Base-by-base conservation (phyloP, 1,140 invertebrate species). In the Bombus consobrinus region DNA sequence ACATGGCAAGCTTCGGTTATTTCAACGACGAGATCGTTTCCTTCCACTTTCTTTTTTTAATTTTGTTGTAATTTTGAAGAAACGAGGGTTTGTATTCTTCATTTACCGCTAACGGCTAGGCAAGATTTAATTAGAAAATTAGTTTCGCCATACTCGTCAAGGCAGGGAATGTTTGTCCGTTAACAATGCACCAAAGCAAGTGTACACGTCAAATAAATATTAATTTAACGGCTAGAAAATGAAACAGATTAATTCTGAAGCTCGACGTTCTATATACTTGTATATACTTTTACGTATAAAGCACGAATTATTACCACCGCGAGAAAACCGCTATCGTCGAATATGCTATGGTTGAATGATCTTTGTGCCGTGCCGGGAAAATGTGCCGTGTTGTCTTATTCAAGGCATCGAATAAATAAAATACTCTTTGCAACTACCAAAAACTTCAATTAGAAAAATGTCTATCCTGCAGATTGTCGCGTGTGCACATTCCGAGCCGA, bases 161-260 rank as follows among this genome's bases (percentile, higher is more conserved):
- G 32, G 13, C 22, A 13, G 18, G 47, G 47, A 32, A 71, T 78
- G 77, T 69, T 53, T 37, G 43, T 22, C 1, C 81, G 64, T 77
- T 69, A 78, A 83, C 68, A 78, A 78, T 78, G 47, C 43, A 43
- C 69, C 47, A 43, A 78, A 71, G 34, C 75, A 34, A 53, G 47
- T 34, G 75, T 69, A 72, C 10, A 8, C 53, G 47, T 68, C 64
- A 37, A 71, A 76, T 71, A 83, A 78, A 83, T 83, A 83, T n/a
- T n/a, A n/a, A n/a, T 83, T 83, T 83, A 78, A 47, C 62, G 13
- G 39, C 64, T 32, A 28, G 82, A 78, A 78, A 83, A 83, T 83
- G 82, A 69, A 83, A 78, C 82, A 78, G 64, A 83, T 83, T 83
- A 77, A 83, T 83, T 78, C 47, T 22, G 82, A 68, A 78, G 47